Percentiles rank a stretch among this genome's conserved stretches.
phyloP scores from a whole-genome alignment of 1,140 invertebrate species.

The Agrypnia vestita region DNA sequence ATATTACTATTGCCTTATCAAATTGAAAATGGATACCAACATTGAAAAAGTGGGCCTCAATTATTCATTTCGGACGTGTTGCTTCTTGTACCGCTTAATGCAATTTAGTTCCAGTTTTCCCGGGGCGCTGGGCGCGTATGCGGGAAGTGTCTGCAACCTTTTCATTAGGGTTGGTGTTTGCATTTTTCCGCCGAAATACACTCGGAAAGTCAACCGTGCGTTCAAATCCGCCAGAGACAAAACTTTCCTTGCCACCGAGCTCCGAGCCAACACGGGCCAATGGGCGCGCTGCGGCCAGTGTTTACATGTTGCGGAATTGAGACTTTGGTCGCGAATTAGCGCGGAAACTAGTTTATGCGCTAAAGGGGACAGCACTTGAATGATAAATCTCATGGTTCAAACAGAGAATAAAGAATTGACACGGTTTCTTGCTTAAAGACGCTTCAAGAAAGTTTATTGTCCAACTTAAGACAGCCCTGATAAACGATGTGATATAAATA shows the following conservation, averaged over 20 bases:
- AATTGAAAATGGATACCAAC: no score
- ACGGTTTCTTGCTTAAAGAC: no score
- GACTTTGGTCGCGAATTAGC: neutral
- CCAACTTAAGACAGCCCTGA: no score
- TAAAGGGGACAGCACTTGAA: no score
- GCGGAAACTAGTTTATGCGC: no score
- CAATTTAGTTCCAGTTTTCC: constrained; percentile 31
- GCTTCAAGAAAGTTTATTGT: no score
- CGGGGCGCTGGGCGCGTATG: constrained; percentile 7
- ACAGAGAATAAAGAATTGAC: no score
- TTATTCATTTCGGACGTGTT: constrained; percentile 37
- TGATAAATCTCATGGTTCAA: no score
- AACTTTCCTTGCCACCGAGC: constrained; percentile 1
- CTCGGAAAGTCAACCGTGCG: constrained; percentile 46
- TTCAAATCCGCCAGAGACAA: constrained; percentile 46
- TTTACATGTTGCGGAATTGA: constrained; percentile 19
- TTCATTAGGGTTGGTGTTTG: constrained; percentile 50
- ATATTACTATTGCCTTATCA: no score
- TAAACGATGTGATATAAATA: no score
- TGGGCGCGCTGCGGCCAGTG: neutral
- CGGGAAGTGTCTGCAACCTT: constrained; percentile 43
- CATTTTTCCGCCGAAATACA: constrained; percentile 52
- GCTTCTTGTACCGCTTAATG: constrained; percentile 27
- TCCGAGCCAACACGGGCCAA: neutral
- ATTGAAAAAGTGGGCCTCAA: neutral